Evolutionary conservation across 2,888 invertebrate species (phyloP).

Genomic region (Celastrina argiolus): DNA sequence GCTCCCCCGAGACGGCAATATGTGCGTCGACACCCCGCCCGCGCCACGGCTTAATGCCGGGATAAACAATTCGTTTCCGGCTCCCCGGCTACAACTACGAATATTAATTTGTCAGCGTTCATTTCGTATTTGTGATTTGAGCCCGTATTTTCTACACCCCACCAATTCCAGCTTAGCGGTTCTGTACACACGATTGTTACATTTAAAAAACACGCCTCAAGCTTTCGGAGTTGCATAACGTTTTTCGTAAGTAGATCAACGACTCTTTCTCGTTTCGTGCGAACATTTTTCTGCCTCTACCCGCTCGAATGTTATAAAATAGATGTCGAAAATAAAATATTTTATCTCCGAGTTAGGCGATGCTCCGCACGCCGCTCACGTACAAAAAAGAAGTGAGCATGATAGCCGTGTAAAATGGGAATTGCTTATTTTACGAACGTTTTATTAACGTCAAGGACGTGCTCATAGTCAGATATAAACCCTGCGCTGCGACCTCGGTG

Average conservation of each 20-base stretch:
- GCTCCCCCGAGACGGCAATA: slow-evolving; percentile 51
- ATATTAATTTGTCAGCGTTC: slow-evolving; percentile 59
- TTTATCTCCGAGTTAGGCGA: slow-evolving; percentile 1
- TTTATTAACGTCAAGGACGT: slow-evolving; percentile 24
- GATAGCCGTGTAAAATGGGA: slow-evolving; percentile 24
- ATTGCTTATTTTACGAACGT: slow-evolving; percentile 24
- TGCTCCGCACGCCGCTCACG: slow-evolving; percentile 19
- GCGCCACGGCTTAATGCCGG: slow-evolving; percentile 57
- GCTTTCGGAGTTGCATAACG: not conserved
- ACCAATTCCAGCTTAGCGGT: not conserved
- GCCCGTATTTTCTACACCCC: not conserved
- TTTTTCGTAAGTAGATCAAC: not conserved
- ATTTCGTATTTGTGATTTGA: slow-evolving; percentile 15
- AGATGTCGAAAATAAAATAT: slow-evolving; percentile 15
- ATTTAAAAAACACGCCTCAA: not conserved
- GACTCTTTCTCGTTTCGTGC: not conserved
- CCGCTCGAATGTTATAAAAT: slow-evolving; percentile 20
- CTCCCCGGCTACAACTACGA: slow-evolving; percentile 52
- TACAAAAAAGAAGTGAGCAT: slow-evolving; percentile 24
- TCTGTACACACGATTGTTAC: not conserved
- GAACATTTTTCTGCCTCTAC: not conserved
- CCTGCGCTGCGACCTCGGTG: not conserved
- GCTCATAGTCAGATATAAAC: slow-evolving; percentile 11
- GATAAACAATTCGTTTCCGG: slow-evolving; percentile 68
- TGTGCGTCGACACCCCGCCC: slow-evolving; percentile 57